A percentile compares a stretch with the other conserved stretches of the same genome.
Conservation (phyloP, 2,113 vertebrate genomes). For the Oreochromis aureus region DNA sequence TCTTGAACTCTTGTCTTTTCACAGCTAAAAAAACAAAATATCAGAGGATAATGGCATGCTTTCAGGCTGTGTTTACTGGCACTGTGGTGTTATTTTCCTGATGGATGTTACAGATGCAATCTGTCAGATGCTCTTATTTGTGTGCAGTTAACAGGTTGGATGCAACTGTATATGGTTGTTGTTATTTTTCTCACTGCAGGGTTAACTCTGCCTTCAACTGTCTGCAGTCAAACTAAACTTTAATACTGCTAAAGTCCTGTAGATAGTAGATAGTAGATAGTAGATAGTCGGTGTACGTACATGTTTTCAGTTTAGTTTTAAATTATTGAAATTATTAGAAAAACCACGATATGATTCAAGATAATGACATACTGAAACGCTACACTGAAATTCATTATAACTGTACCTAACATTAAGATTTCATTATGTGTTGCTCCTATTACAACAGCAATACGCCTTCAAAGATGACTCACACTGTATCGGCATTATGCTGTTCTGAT, state of each 20-base stretch:
- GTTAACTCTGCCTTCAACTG: not conserved
- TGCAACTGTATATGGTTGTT: not conserved
- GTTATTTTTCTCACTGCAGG: not conserved
- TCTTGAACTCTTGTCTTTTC: not conserved
- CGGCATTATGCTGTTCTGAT: not conserved
- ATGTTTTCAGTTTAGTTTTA: not conserved
- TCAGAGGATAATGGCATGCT: conserved; percentile 18
- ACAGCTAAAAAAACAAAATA: not conserved
- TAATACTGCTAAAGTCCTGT: not conserved
- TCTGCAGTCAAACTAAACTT: not conserved
- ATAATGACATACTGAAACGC: not conserved
- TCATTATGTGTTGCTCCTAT: not conserved
- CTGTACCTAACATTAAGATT: not conserved
- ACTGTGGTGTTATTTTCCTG: not conserved
- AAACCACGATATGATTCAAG: not conserved
- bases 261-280: not conserved
- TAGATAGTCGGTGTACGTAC: not conserved
- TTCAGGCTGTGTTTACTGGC: not conserved
- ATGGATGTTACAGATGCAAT: conserved; percentile 9
- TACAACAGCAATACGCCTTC: not conserved
- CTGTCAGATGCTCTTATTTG: conserved; percentile 9
- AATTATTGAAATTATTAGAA: not conserved
- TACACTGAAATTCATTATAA: not conserved
- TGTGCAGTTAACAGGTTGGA: not conserved
- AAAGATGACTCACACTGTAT: not conserved